Evolutionary conservation across 2,797 vertebrate genomes (phyloP).

Genomic region (Poeciliopsis presidionis): DNA sequence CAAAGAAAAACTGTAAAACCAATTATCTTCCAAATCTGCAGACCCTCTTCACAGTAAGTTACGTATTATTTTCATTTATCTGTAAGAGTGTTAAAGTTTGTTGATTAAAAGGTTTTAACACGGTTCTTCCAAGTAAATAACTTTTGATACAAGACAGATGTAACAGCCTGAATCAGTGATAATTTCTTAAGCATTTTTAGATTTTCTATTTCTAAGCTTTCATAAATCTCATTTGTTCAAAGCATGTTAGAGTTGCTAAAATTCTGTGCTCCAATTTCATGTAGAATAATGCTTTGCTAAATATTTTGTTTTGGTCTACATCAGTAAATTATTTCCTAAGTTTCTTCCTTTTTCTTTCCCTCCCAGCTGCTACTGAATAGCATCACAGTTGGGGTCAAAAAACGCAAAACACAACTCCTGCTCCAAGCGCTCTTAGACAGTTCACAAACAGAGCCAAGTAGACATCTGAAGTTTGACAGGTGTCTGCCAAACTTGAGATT

Average conservation of each 20-base stretch:
- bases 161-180: neutral
- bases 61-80: neutral
- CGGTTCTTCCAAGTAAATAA: neutral
- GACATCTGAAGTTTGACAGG: neutral
- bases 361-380: neutral
- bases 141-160: neutral
- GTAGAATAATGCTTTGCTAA: neutral
- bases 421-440: neutral
- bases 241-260: no score
- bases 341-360: neutral
- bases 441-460: neutral
- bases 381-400: no score
- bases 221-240: neutral
- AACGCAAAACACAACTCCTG: no score
- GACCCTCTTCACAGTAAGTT: neutral
- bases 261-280: no score
- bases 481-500: neutral
- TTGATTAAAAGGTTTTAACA: neutral
- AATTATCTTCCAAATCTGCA: neutral
- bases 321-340: neutral
- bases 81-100: no score
- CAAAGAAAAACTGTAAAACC: conserved; percentile 1
- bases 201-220: neutral
- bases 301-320: neutral
- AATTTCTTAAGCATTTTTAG: neutral